Base-by-base conservation (phyloP, 2,888 invertebrate species). In the Pristionchus exspectatus region DNA sequence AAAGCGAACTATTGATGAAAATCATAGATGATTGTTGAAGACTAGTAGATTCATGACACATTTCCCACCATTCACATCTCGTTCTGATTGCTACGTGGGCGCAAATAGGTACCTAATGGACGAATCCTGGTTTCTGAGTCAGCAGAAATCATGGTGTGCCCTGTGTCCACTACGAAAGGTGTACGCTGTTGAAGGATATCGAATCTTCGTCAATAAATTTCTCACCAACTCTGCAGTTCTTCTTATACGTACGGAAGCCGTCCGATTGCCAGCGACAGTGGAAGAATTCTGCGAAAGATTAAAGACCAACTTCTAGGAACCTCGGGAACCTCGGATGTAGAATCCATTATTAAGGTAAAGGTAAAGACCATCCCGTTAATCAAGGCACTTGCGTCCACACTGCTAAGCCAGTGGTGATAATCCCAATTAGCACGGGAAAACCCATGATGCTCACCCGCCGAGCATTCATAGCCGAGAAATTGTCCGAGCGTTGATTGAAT, bases 381-480 rank as follows among this genome's bases (percentile, higher is more conserved):
- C n/a, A n/a, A n/a, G n/a, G n/a, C n/a, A n/a, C n/a, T n/a, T n/a
- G n/a, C n/a, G n/a, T n/a, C n/a, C n/a, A n/a, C n/a, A n/a, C n/a
- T n/a, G n/a, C n/a, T n/a, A n/a, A n/a, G n/a, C n/a, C n/a, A n/a
- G n/a, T n/a, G n/a, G n/a, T n/a, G n/a, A n/a, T n/a, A n/a, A n/a
- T n/a, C n/a, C n/a, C n/a, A 27, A n/a, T 81, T 95, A 30, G 27
- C 7, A n/a, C 38, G 5, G n/a, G 66, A 27, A n/a, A 69, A 69
- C 94, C 86, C 91, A 95, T 21, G 16, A 14, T 18, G 0, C 86
- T 94, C 94, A 77, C 94, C 95, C 84, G 93, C 92, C 90, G 93
- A 93, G 91, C 95, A 95, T 27, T 93, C 92, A 83, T 93, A 95
- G 3, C 95, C 95, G 1, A 95, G 90, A 87, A 95, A 95, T 88